phyloP scores from a whole-genome alignment of 2,113 vertebrate genomes.

The Chaetorhynchus papuensis region DNA sequence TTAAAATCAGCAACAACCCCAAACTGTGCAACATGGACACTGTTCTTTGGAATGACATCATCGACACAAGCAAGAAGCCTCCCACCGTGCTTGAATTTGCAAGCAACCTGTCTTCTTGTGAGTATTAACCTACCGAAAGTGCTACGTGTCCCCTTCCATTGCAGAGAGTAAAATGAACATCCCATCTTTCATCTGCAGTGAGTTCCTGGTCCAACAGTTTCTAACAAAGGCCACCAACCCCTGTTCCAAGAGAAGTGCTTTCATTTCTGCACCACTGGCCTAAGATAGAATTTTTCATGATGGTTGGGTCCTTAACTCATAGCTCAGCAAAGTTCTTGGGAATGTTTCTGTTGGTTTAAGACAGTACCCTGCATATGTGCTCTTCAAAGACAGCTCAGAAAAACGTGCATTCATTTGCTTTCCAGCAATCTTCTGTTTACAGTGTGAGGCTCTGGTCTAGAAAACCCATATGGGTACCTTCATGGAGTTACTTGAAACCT shows the following conservation, averaged over 20 bases:
- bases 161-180: neutral
- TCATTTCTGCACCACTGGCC: neutral
- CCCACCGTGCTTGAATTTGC: slow-evolving; percentile 60
- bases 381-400: neutral
- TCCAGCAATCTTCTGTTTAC: neutral
- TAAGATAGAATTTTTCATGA: neutral
- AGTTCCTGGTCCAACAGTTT: neutral
- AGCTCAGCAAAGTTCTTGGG: neutral
- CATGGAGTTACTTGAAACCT: neutral
- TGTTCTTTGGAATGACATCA: slow-evolving; percentile 88
- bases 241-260: neutral
- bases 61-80: slow-evolving; percentile 59
- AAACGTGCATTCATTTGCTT: neutral
- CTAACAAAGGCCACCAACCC: neutral
- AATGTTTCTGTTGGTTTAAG: neutral
- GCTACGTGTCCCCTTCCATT: fast-evolving
- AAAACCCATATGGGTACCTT: neutral
- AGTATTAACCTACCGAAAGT: slow-evolving; percentile 36
- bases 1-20: slow-evolving; percentile 78
- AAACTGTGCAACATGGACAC: slow-evolving; percentile 84
- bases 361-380: neutral
- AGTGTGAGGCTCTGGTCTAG: neutral
- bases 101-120: slow-evolving; percentile 68
- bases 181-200: neutral
- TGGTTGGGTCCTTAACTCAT: neutral